Evolutionary conservation across 2,888 invertebrate species (phyloP), one percentile per base, ranked within the genome.

Genomic region (Sylvicola fuscatus): DNA sequence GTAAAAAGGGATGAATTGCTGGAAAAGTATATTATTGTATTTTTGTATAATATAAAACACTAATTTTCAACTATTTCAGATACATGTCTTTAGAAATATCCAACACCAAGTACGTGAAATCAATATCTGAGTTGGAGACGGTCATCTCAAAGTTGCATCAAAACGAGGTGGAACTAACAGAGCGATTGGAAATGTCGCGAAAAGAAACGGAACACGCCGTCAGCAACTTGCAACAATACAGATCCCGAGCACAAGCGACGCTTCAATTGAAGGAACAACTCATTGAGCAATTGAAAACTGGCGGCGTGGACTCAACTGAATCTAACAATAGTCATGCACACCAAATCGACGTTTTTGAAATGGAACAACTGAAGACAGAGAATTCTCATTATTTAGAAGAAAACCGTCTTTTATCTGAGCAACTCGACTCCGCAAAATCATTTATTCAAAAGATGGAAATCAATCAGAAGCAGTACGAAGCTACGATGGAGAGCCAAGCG

Each of bases 231-330:
- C 68, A 72, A 37, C 75, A 77, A 37, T 83, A 84, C 53, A 72
- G 78, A 44, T 68, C 70, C n/a, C 75, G 83, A 47, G 83, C 83
- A 1, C 70, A 79, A 45, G 66, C 72, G 42, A 79, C 81, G 39
- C 55, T 84, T 7, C 74, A 73, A 52, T 73, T 75, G 41, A 83
- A 83, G 48, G 83, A 84, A 47, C 68, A 71, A 44, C 54, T 82
- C 16, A 78, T 81, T 38, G 57, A 65, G 6, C 68, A 71, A 44
- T 53, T 78, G 27, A 65, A 65, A 40, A 46, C 2, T 10, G 28
- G 28, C 17, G 16, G 21, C 11, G 13, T 8, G 3, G 10, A 4
- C 4, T 6, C 3, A 3, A 12, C 7, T 11, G 16, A 27, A n/a
- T 7, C 8, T 4, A 13, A 3, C 7, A 10, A 27, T 15, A 27